Percentiles rank a stretch among this genome's conserved stretches.
These are phyloP conservation scores for Parazoanthus swiftii DNA, from an alignment of 92 coral and sea anemone genomes.

Conservation along the genomic window DNA sequence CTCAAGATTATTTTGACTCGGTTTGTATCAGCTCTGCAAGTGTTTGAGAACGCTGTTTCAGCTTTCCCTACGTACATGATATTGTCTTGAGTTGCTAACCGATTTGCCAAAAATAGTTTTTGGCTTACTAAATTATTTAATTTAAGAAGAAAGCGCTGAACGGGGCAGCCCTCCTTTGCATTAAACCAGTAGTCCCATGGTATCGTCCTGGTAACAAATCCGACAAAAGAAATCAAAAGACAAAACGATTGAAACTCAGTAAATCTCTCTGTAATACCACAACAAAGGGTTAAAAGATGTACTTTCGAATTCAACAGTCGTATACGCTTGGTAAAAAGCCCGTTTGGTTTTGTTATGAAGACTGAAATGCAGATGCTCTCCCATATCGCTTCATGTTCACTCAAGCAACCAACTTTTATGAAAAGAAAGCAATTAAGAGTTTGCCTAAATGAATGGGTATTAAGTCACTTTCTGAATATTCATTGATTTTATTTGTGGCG, in stretches of 20 bases:
- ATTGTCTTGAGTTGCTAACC: neutral
- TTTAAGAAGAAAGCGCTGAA: neutral
- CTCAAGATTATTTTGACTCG: neutral
- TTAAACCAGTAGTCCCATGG: neutral
- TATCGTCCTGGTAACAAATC: constrained; percentile 28
- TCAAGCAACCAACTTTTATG: constrained; percentile 12
- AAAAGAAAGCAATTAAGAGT: constrained; percentile 14
- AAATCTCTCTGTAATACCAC: neutral
- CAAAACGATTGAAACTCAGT: neutral
- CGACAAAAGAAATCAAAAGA: neutral
- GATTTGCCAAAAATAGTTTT: neutral
- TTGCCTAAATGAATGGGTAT: neutral
- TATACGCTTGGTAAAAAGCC: neutral
- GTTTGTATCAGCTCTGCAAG: neutral
- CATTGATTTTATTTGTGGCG: neutral
- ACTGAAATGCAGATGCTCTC: neutral
- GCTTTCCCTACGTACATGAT: too few relatives aligned
- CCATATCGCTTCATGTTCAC: neutral
- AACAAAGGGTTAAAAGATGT: neutral
- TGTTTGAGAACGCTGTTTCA: neutral
- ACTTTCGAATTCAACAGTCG: neutral
- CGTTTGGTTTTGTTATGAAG: neutral
- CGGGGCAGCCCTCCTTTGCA: neutral
- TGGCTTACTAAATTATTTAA: neutral
- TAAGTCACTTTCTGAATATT: neutral